These are phyloP conservation scores for Coregonus clupeaformis DNA, from an alignment of 2,113 vertebrate genomes.

Conservation along the genomic window DNA sequence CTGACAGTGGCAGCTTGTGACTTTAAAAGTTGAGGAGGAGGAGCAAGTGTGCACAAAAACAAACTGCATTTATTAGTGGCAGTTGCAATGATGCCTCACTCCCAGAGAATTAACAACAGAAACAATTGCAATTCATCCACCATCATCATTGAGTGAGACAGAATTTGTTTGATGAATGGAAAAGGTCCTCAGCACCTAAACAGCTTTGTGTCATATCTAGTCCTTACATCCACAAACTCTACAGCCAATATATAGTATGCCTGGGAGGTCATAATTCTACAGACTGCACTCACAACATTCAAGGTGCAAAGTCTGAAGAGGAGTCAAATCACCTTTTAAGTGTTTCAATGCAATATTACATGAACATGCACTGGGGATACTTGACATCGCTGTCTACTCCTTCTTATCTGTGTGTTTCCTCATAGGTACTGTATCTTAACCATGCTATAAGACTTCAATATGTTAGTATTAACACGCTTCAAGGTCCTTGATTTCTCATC, in stretches of 20 bases:
- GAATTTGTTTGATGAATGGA: neutral
- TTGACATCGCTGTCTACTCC: conserved; percentile 63
- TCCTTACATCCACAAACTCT: conserved; percentile 2
- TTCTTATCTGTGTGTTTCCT: conserved; percentile 69
- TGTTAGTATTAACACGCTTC: conserved; percentile 79
- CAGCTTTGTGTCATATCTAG: neutral
- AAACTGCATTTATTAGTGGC: too few relatives aligned
- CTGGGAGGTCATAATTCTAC: conserved; percentile 29
- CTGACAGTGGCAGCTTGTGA: too few relatives aligned
- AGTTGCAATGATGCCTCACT: too few relatives aligned
- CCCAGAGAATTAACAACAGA: too few relatives aligned
- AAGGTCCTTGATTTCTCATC: conserved; percentile 74
- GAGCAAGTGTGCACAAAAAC: too few relatives aligned
- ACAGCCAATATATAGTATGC: conserved; percentile 8
- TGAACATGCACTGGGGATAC: conserved; percentile 65
- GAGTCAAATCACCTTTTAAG: conserved; percentile 47
- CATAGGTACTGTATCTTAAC: conserved; percentile 73
- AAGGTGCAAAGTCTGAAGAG: conserved; percentile 50
- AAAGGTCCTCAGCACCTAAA: neutral
- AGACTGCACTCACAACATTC: conserved; percentile 24
- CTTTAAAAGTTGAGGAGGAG: too few relatives aligned
- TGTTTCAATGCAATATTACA: conserved; percentile 65
- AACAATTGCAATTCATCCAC: too few relatives aligned
- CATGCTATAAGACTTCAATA: conserved; percentile 74
- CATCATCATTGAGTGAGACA: too few relatives aligned